Evolutionary conservation across 2,797 vertebrate species (phyloP), one percentile per base, ranked within the genome.

Genomic region (Graptemys geographica): DNA sequence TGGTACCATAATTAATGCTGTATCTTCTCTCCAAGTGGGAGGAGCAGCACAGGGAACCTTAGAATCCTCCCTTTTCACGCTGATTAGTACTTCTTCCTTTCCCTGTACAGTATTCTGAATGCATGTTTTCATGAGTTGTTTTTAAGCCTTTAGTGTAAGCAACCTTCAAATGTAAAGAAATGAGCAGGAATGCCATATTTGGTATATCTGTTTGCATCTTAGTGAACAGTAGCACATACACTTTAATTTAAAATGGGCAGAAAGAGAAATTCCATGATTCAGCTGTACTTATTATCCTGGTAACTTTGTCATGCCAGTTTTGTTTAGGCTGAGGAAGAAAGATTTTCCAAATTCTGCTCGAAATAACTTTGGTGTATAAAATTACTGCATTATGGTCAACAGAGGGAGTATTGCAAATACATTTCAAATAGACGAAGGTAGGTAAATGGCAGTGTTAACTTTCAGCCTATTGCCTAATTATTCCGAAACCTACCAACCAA

Each of bases 301-400:
- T 37, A n/a, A 92, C 69, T 80, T 86, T 87, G 57, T 78, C 9
- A 49, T 78, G 28, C 83, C 52, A 47, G 90, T 89, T 51, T 74
- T 81, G 47, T 18, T 81, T 92, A 80, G 57, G 15, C 72, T 59
- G 80, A 90, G 21, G 23, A 85, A 81, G 87, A 33, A 83, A 90
- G 53, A 0, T 2, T 55, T 92, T 90, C 90, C 86, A 96, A 19
- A 18, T 74, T 41, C 37, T 80, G n/a, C 83, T 94, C 52, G 19
- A 84, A 85, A 94, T 94, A 79, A 88, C 65, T 96, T 96, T 95
- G 44, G 44, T 44, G 44, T 44, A 44, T 44, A 44, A 44, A 44
- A 44, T 44, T 44, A 44, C 44, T 44, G 44, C 44, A 44, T 44
- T 44, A 44, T 44, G 44, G 8, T 44, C 44, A 44, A 44, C 44